Evolutionary conservation across 2,888 invertebrate species (phyloP).

Genomic region (Zaprionus bogoriensis): DNA sequence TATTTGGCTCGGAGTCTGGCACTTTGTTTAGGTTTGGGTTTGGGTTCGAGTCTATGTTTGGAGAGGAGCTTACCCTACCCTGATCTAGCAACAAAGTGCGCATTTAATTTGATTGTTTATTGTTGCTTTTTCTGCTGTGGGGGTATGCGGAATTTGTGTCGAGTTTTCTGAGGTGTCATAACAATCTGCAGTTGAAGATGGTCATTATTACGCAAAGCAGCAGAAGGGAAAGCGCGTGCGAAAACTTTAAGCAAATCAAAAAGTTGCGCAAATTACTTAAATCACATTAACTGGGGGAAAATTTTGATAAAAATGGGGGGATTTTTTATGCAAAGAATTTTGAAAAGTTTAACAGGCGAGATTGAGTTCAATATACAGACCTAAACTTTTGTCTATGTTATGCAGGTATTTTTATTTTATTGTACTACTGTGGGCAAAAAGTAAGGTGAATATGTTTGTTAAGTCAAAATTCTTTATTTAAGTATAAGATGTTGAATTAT

Average conservation of each 20-base stretch:
- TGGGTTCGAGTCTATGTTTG: background rate
- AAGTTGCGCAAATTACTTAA: slow-evolving; percentile 35
- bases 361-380: too few species aligned
- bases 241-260: slow-evolving; percentile 39
- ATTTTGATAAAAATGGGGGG: background rate
- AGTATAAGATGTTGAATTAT: too few species aligned
- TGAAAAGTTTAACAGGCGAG: too few species aligned
- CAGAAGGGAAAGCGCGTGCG: background rate
- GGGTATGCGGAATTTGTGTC: slow-evolving; percentile 1
- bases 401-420: too few species aligned
- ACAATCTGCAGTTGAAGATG: slow-evolving; percentile 22
- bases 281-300: slow-evolving; percentile 10
- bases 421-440: too few species aligned
- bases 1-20: background rate
- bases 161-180: slow-evolving; percentile 33
- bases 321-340: too few species aligned
- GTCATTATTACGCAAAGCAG: slow-evolving; percentile 1
- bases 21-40: background rate
- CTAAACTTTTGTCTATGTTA: too few species aligned
- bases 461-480: too few species aligned
- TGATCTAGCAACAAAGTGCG: slow-evolving; percentile 30
- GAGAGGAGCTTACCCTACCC: background rate
- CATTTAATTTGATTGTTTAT: slow-evolving; percentile 62
- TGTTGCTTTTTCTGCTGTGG: slow-evolving; percentile 16
- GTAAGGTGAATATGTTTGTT: too few species aligned